Evolutionary conservation across 2,113 vertebrate species (phyloP).

Genomic region (Typhlomys cinereus): DNA sequence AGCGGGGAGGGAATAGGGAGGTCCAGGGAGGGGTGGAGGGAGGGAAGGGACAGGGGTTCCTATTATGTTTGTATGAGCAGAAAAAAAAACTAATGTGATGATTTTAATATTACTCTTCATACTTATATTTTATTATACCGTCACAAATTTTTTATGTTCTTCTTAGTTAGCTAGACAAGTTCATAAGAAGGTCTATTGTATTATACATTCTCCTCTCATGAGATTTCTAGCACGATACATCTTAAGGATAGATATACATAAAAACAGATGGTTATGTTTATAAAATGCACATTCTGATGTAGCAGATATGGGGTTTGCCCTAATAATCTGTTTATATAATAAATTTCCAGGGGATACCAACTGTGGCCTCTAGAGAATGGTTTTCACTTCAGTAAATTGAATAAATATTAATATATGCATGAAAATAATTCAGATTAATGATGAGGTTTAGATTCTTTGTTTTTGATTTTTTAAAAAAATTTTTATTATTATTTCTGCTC

Average conservation of each 20-base stretch:
- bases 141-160: neutral
- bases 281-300: neutral
- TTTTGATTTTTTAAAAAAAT: too few relatives aligned
- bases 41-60: too few relatives aligned
- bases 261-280: neutral
- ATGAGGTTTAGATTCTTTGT: neutral
- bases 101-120: neutral
- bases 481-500: too few relatives aligned
- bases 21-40: too few relatives aligned
- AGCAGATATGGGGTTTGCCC: neutral
- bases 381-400: neutral
- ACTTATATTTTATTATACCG: too few relatives aligned
- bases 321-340: constrained; percentile 22
- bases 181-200: neutral
- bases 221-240: neutral
- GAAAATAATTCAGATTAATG: neutral
- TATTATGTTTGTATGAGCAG: too few relatives aligned
- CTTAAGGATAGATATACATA: neutral
- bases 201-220: neutral
- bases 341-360: neutral
- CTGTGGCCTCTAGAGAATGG: neutral
- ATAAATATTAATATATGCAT: neutral
- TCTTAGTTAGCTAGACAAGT: neutral
- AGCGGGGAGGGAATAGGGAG: too few relatives aligned
- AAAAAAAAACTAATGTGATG: constrained; percentile 21